Percentiles rank a stretch among this genome's conserved stretches.
phyloP scores from a whole-genome alignment of 2,797 vertebrate species.

The Oreortyx pictus region DNA sequence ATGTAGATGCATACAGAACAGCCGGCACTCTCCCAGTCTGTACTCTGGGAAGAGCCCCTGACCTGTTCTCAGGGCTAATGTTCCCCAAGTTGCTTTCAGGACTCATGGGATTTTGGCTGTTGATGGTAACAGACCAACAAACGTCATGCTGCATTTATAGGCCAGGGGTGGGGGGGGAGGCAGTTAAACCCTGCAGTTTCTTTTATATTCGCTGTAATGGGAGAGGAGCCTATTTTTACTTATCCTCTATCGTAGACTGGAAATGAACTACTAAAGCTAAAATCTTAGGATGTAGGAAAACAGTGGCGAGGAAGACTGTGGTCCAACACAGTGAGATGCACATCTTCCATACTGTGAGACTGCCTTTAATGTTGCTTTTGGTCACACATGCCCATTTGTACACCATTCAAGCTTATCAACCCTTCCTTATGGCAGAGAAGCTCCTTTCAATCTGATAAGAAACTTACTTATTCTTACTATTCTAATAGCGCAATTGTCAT shows the following conservation, averaged over 20 bases:
- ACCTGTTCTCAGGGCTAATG: conserved; percentile 1
- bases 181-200: not conserved
- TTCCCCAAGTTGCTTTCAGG: conserved; percentile 10
- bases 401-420: not conserved
- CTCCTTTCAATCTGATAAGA: not conserved
- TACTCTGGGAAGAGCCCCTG: conserved; percentile 23
- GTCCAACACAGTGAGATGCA: not conserved
- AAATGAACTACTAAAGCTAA: conserved; percentile 37
- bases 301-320: not conserved
- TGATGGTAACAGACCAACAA: conserved; percentile 25
- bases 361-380: not conserved
- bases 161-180: not conserved
- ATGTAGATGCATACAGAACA: conserved; percentile 40
- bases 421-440: not conserved
- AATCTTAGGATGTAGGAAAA: not conserved
- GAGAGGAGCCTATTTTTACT: not conserved
- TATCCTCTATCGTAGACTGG: not conserved
- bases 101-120: not conserved
- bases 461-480: not conserved
- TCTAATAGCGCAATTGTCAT: not conserved
- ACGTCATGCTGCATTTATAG: conserved; percentile 30
- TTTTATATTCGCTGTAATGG: not conserved
- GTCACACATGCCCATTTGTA: not conserved
- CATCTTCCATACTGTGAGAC: not conserved
- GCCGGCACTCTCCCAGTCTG: not conserved